Evolutionary conservation across 2,888 invertebrate genomes (phyloP), one percentile per base, ranked within the genome.

Genomic region (Phaedon cochleariae): DNA sequence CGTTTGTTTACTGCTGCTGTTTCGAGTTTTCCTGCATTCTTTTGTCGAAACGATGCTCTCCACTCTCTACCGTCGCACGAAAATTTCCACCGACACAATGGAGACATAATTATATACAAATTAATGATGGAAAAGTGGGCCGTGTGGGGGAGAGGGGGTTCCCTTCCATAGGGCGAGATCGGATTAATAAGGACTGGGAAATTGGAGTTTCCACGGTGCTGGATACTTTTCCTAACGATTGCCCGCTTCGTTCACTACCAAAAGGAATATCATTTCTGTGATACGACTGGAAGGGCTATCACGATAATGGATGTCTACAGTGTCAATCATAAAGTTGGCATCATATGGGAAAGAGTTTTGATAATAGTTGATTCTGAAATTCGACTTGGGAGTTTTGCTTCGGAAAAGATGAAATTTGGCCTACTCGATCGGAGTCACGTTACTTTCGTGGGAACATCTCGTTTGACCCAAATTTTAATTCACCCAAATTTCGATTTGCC

Each of bases 101-200:
- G 67, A 53, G 57, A 64, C 67, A 64, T 67, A 67, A 67, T 67
- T 67, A 67, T 67, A 67, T 67, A 67, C 64, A 67, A 67, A 67
- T 67, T 67, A 67, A 61, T 54, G 67, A 67, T 58, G 61, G 59
- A 15, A 41, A 59, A 18, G 52, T 31, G 31, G 45, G 45, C 31
- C 4, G n/a, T 52, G 60, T 45, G 37, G 63, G 46, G 57, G 52
- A 52, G 49, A 60, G 49, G 57, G 60, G 62, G 57, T 46, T 34
- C 52, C 63, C 52, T 60, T 67, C 59, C 41, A 7, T 7, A 12
- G 10, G 54, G 48, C 20, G 61, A 58, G 59, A 67, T 67, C 62
- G 65, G 65, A 65, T 65, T 65, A 65, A 65, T 65, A 66, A 62
- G 62, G 59, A 55, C 54, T 49, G n/a, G 49, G 34, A 59, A 62